phyloP scores from a whole-genome alignment of 2,888 invertebrate species.

The Synanthedon andrenaeformis region DNA sequence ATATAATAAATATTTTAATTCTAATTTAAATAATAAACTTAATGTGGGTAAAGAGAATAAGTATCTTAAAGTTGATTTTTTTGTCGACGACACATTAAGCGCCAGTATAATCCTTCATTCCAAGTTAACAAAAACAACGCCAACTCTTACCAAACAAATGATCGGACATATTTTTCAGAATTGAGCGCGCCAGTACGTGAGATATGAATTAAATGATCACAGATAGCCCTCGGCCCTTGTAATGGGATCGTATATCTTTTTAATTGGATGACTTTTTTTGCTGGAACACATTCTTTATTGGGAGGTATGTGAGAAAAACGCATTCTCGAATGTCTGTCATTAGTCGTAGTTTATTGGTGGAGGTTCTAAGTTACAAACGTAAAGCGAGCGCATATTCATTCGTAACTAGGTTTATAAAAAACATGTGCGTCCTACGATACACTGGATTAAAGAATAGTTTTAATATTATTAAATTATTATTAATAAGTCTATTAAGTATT shows the following conservation, averaged over 20 bases:
- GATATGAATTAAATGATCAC: conserved; percentile 56
- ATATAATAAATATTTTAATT: too few relatives aligned
- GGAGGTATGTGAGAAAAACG: conserved; percentile 52
- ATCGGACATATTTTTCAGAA: not conserved
- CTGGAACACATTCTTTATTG: conserved; percentile 31
- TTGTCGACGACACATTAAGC: not conserved
- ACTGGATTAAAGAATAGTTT: too few relatives aligned
- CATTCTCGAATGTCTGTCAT: conserved; percentile 48
- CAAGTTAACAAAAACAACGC: not conserved
- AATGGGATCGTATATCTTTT: conserved; percentile 55
- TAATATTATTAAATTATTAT: too few relatives aligned
- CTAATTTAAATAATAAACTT: too few relatives aligned
- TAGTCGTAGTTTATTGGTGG: conserved; percentile 30
- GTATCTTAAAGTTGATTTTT: not conserved
- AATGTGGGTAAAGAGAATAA: too few relatives aligned
- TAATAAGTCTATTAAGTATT: too few relatives aligned
- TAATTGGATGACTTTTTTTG: conserved; percentile 58
- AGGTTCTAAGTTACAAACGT: conserved; percentile 12
- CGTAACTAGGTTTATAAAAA: too few relatives aligned
- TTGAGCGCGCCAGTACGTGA: conserved; percentile 32
- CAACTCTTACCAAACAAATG: not conserved
- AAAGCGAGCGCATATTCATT: conserved; percentile 2
- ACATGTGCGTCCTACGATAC: too few relatives aligned
- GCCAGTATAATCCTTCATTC: not conserved
- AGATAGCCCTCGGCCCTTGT: conserved; percentile 35